Evolutionary conservation across 2,113 vertebrate species (phyloP).

Genomic region (Phyllostomus hastatus): DNA sequence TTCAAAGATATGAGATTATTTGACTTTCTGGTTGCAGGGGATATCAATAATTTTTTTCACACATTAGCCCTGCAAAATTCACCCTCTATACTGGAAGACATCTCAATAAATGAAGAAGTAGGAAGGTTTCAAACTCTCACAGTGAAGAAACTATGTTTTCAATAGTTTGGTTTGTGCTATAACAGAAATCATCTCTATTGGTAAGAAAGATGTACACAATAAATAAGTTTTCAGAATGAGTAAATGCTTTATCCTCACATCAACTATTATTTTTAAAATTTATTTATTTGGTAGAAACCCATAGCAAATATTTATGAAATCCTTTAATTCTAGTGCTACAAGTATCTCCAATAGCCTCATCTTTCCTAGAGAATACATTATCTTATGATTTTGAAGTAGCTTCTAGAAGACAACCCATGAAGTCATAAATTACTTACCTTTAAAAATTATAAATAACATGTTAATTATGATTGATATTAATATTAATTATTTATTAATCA

Average conservation of each 20-base stretch:
- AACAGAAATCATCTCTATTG: slow-evolving; percentile 30
- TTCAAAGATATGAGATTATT: slow-evolving; percentile 37
- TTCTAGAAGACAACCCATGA: not conserved
- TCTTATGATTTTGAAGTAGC: not conserved
- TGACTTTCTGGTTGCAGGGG: slow-evolving; percentile 21
- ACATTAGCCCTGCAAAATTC: not conserved
- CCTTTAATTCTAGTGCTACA: not conserved
- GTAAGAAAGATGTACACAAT: not conserved
- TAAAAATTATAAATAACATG: not conserved
- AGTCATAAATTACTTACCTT: not conserved
- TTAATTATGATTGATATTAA: not conserved
- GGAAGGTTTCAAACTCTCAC: not conserved
- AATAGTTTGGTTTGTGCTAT: slow-evolving; percentile 30
- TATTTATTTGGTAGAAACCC: slow-evolving; percentile 17
- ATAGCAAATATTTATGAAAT: slow-evolving; percentile 24
- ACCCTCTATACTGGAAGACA: not conserved
- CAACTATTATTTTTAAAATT: slow-evolving; percentile 39
- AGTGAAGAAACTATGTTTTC: slow-evolving; percentile 27
- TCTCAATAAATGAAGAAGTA: slow-evolving; percentile 22
- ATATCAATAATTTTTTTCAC: slow-evolving; percentile 46
- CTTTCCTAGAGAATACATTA: not conserved
- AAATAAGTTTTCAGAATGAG: not conserved
- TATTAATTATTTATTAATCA: not conserved
- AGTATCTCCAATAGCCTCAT: not conserved
- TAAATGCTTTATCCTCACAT: slow-evolving; percentile 30